These are phyloP conservation scores for Ptilodon capucinus DNA, from an alignment of 2,888 invertebrate genomes.

Conservation along the genomic window DNA sequence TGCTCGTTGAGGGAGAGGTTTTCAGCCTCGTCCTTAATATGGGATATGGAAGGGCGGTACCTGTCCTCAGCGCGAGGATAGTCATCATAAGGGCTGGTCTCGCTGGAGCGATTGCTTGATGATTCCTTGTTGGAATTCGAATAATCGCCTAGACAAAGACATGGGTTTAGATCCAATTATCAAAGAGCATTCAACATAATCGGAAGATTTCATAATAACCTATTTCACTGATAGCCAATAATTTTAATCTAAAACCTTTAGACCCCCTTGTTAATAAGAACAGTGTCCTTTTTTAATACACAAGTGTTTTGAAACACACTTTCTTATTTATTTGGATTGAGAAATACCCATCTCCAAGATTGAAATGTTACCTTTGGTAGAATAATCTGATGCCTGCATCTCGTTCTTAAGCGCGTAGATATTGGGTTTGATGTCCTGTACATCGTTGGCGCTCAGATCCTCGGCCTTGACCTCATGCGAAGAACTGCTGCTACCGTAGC, in stretches of 20 bases:
- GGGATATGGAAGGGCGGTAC: constrained; percentile 69
- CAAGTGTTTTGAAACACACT: too few relatives aligned
- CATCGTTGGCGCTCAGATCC: constrained; percentile 70
- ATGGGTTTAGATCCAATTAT: too few relatives aligned
- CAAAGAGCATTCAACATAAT: too few relatives aligned
- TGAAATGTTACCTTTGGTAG: constrained; percentile 64
- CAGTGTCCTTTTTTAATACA: too few relatives aligned
- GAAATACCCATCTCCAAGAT: too few relatives aligned
- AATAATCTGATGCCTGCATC: constrained; percentile 77
- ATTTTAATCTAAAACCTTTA: too few relatives aligned
- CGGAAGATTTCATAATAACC: too few relatives aligned
- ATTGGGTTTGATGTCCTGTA: constrained; percentile 74
- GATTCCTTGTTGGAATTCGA: constrained; percentile 68
- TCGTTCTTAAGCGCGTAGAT: constrained; percentile 76
- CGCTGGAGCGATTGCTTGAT: constrained; percentile 69
- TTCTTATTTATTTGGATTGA: too few relatives aligned
- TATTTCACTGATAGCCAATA: too few relatives aligned
- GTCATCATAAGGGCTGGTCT: constrained; percentile 74
- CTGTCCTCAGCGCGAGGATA: constrained; percentile 68
- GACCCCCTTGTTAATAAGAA: too few relatives aligned
- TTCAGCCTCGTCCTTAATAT: constrained; percentile 77
- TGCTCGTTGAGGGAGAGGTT: constrained; percentile 79
- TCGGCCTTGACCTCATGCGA: constrained; percentile 76
- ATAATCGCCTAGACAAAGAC: constrained; percentile 57
- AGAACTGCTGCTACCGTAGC: constrained; percentile 70